Evolutionary conservation across 2,113 vertebrate species (phyloP), one percentile per base, ranked within the genome.

Genomic region (Oreochromis niloticus): DNA sequence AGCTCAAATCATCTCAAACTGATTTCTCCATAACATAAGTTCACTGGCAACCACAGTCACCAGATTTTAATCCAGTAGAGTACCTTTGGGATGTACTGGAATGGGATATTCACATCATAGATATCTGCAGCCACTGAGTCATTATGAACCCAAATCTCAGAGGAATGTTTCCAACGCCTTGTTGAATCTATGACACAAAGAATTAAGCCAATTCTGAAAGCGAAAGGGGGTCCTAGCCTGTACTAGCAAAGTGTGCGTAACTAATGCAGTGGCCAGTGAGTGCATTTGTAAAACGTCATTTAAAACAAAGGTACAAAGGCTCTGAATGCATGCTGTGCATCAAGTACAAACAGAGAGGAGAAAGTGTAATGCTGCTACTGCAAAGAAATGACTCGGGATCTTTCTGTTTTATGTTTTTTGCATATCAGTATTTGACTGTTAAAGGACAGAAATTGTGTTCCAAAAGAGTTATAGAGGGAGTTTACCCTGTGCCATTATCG

Each of bases 221-320:
- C 3, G 2, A 75, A 75, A 50, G 43, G 24, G 27, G 68, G 14
- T 73, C 39, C 68, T 27, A 4, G 68, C 39, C 13, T 46, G 22
- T 24, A 46, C 22, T 46, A 46, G 22, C 68, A 73, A 27, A 0
- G 22, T 32, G 6, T 7, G 41, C 0, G 3, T 75, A 30, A 75
- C 24, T 75, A 50, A 75, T 75, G 41, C 14, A 46, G 0, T 73
- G 68, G n/a, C 13, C 6, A 7, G 22, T 11, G 68, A 48, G 14
- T 30, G 68, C 39, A 75, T 48, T 75, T 75, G 27, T 75, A 12
- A 50, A 48, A 50, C 43, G 19, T 71, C 12, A 71, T 71, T 41
- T 41, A 71, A 71, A 71, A 14, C n/a, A 41, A n/a, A 43, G 66
- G 66, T 43, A 1, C 36, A 43, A 3, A 32, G 4, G 24, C 43